Percentiles rank a stretch among this genome's conserved stretches.
phyloP scores from a whole-genome alignment of 2,113 vertebrate genomes.

The Equus przewalskii region DNA sequence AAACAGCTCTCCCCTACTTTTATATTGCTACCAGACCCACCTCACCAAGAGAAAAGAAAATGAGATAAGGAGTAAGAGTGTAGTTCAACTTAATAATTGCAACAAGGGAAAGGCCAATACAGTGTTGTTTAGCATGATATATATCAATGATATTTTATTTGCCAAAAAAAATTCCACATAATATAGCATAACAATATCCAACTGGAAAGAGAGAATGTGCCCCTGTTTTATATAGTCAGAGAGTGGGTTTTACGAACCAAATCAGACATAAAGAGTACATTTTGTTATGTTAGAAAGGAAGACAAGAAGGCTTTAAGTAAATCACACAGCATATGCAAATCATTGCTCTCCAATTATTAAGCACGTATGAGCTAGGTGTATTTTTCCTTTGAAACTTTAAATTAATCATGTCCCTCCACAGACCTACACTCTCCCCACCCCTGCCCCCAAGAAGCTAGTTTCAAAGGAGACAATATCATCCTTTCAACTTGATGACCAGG shows the following conservation, averaged over 20 bases:
- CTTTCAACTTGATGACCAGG: constrained; percentile 64
- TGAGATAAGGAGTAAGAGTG: neutral
- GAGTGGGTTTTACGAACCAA: constrained; percentile 47
- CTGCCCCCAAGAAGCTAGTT: neutral
- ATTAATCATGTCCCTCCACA: constrained; percentile 27
- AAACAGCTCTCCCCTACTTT: neutral
- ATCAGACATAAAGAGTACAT: neutral
- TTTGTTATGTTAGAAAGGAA: constrained; percentile 40
- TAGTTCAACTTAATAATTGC: neutral
- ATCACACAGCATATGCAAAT: neutral
- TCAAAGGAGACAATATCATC: constrained; percentile 7
- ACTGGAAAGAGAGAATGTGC: neutral
- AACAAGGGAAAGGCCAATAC: neutral
- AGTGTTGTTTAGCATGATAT: neutral
- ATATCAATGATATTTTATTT: neutral
- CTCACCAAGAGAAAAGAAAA: neutral
- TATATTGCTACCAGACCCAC: neutral
- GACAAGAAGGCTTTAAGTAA: neutral
- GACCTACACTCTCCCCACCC: neutral
- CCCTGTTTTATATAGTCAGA: neutral
- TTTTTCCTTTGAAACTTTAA: neutral
- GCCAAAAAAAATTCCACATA: neutral
- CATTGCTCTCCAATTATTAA: neutral
- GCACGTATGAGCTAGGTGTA: neutral
- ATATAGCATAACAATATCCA: neutral